Base-by-base conservation (phyloP, 2,113 vertebrate species). In the Eulemur macaco region DNA sequence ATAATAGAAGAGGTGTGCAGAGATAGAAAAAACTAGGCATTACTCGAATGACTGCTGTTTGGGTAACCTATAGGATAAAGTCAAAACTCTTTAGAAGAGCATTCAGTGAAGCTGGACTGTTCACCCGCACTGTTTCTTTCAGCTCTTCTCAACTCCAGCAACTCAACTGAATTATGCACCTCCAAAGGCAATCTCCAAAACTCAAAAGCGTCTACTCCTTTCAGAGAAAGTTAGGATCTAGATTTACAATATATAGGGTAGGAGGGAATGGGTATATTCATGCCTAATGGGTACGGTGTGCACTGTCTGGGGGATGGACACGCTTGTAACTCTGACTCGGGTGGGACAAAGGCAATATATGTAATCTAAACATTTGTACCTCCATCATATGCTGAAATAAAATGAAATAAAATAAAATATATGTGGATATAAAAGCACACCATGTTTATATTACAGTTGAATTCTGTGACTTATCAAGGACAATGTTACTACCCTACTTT, bases 401-500 rank as follows among this genome's bases (percentile, higher is more conserved):
- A 42, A 42, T 42, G 42, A 42, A 42, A 42, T 42, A 42, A 42
- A 42, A 42, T 42, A 42, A 42, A 42, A 42, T 64, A 78, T 60
- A 71, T 34, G 37, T 74, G 52, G 10, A 78, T 92, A 97, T 45
- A 94, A 95, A 91, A 95, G 56, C 11, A 37, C 3, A 73, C 13
- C 8, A 64, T 21, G 25, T 68, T 92, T 89, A 54, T 1, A 8
- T 31, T 39, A 71, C 0, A 68, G 58, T 8, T 11, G 37, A 50
- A 87, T 76, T 63, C 56, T 68, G 25, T 52, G 74, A 23, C 17
- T 94, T 66, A 29, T 52, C 9, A 42, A 63, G 14, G 6, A 9
- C 78, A 89, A 77, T 25, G 71, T 73, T 60, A 50, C 29, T 45
- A n/a, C 47, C 3, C 31, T 29, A 21, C 1, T 89, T 80, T 76